A percentile compares a stretch with the other conserved stretches of the same genome.
These are phyloP conservation scores for Rosalia funebris DNA, from an alignment of 2,888 invertebrate genomes.

Conservation along the genomic window DNA sequence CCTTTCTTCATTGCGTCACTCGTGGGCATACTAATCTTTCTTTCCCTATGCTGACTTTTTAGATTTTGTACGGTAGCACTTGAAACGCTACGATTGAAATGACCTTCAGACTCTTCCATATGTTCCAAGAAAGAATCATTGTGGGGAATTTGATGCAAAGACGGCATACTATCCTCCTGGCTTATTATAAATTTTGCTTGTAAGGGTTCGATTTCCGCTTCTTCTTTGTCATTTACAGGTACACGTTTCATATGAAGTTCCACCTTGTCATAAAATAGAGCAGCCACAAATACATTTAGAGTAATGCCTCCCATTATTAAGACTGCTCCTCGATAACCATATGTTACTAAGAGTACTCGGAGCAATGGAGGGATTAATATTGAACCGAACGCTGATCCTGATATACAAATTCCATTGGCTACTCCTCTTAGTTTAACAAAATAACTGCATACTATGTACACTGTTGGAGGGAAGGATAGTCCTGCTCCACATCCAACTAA, in stretches of 20 bases:
- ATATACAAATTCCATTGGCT: conserved; percentile 89
- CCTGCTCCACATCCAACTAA: conserved; percentile 87
- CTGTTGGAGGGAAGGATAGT: conserved; percentile 87
- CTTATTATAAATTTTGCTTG: conserved; percentile 61
- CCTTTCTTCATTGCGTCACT: conserved; percentile 60
- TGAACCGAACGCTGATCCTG: conserved; percentile 87
- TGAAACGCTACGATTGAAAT: conserved; percentile 76
- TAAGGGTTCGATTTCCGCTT: conserved; percentile 49
- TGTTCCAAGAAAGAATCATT: conserved; percentile 59
- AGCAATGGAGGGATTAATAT: conserved; percentile 85
- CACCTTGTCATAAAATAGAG: conserved; percentile 85
- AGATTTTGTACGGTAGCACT: conserved; percentile 73
- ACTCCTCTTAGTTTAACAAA: conserved; percentile 82
- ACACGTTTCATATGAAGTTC: conserved; percentile 81
- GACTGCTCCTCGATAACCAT: conserved; percentile 83
- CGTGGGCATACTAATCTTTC: conserved; percentile 72
- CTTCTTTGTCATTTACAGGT: conserved; percentile 55
- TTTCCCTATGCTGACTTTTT: conserved; percentile 63
- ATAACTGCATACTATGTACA: conserved; percentile 89
- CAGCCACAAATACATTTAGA: conserved; percentile 85
- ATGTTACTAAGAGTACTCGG: conserved; percentile 74
- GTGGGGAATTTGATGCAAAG: conserved; percentile 57
- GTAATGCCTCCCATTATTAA: conserved; percentile 84
- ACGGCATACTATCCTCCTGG: conserved; percentile 58
- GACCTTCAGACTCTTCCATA: conserved; percentile 57